These are phyloP conservation scores for Phenganax stokvisi DNA, from an alignment of 92 coral and sea anemone species.

Conservation along the genomic window DNA sequence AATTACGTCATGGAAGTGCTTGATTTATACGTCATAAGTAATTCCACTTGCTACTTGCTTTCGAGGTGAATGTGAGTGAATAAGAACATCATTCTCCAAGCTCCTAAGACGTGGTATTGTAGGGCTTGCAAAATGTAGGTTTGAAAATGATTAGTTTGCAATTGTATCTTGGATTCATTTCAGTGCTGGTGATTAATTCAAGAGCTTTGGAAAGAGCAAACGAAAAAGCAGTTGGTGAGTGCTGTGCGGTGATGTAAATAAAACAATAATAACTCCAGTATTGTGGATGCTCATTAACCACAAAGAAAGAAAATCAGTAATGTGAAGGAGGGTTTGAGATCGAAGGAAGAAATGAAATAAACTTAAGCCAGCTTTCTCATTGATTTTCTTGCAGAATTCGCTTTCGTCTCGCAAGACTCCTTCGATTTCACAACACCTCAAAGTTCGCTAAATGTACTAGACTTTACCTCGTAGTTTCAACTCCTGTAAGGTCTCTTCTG, in stretches of 20 bases:
- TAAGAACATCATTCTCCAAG: slow-evolving; percentile 2
- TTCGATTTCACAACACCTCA: no score
- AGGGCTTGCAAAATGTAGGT: neutral
- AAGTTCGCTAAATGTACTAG: no score
- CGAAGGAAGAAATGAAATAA: no score
- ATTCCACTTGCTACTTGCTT: neutral
- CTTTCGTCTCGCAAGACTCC: no score
- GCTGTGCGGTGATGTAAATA: neutral
- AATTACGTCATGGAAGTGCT: no score
- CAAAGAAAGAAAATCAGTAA: no score
- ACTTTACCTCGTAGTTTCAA: no score
- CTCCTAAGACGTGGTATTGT: neutral
- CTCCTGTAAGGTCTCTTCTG: no score
- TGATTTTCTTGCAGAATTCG: no score
- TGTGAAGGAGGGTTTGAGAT: no score
- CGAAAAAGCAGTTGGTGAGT: slow-evolving; percentile 13
- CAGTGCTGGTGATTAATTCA: slow-evolving; percentile 1
- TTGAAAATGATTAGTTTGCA: neutral
- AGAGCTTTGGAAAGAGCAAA: slow-evolving; percentile 6
- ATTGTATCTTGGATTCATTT: neutral
- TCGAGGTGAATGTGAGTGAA: neutral
- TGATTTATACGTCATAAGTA: slow-evolving; percentile 1
- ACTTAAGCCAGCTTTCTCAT: no score
- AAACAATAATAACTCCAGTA: neutral
- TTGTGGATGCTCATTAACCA: no score